Conservation (phyloP, 2,113 vertebrate genomes). For the Copsychus sechellarum region DNA sequence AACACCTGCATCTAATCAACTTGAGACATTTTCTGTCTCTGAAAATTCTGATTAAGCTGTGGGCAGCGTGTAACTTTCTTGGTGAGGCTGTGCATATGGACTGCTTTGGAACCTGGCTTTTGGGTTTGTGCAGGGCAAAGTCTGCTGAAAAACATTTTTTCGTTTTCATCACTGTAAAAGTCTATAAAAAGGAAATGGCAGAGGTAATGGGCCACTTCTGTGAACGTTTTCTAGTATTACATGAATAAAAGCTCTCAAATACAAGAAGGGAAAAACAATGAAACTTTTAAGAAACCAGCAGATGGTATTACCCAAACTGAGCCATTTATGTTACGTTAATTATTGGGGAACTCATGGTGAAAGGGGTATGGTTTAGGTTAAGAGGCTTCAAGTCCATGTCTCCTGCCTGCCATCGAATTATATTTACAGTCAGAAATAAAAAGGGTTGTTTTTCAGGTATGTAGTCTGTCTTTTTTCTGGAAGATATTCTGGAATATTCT, state of each 20-base stretch:
- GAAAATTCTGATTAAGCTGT: not conserved
- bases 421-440: not conserved
- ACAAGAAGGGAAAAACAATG: not conserved
- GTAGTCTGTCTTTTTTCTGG: not conserved
- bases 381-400: not conserved
- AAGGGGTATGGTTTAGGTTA: not conserved
- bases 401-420: not conserved
- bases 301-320: not conserved
- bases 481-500: not conserved
- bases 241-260: not conserved
- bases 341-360: not conserved
- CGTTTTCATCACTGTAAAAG: rapidly evolving
- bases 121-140: not conserved
- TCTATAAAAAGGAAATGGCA: not conserved
- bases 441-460: not conserved
- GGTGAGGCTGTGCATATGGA: not conserved
- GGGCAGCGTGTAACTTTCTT: not conserved
- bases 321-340: not conserved
- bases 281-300: not conserved
- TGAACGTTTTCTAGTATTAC: not conserved
- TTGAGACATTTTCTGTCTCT: not conserved
- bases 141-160: not conserved
- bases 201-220: not conserved
- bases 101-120: not conserved
- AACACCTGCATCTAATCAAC: not conserved